A percentile compares a stretch with the other conserved stretches of the same genome.
These are phyloP conservation scores for Chrysina gloriosa DNA, from an alignment of 2,888 invertebrate genomes.

Conservation along the genomic window DNA sequence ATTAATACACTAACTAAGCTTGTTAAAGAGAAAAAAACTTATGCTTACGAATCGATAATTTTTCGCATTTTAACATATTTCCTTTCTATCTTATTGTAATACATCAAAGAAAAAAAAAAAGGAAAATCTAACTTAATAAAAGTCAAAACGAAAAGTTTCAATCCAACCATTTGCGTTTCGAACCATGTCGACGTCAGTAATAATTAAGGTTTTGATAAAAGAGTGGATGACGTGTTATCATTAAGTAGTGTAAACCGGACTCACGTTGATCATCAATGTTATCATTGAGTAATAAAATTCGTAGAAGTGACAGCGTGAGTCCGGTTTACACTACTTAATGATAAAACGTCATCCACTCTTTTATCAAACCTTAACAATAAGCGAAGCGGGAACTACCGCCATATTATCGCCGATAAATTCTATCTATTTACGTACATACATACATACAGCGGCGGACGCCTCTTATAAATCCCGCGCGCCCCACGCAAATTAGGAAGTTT, in stretches of 20 bases:
- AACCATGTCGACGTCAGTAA: not conserved
- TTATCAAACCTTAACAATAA: not conserved
- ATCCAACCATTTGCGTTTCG: not conserved
- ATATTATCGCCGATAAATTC: not conserved
- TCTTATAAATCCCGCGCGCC: slow-evolving; percentile 18
- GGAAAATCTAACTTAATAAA: slow-evolving; percentile 1
- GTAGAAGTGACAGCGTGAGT: too few species aligned
- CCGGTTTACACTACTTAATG: too few species aligned
- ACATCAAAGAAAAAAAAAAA: not conserved
- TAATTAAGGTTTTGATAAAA: not conserved
- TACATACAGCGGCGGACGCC: not conserved
- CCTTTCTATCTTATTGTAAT: not conserved
- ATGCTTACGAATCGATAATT: not conserved
- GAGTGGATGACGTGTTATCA: not conserved
- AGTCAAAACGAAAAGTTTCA: slow-evolving; percentile 33
- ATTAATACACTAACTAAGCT: too few species aligned
- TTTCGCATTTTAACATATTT: slow-evolving; percentile 27
- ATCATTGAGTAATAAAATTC: too few species aligned
- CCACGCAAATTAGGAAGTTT: slow-evolving; percentile 18
- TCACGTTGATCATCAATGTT: too few species aligned
- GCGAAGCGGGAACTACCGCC: not conserved
- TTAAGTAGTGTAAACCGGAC: not conserved
- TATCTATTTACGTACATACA: not conserved
- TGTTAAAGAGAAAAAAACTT: too few species aligned
- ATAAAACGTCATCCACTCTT: not conserved